Conservation (phyloP, 1,140 invertebrate genomes). For the Pseudachorutes palmiensis region DNA sequence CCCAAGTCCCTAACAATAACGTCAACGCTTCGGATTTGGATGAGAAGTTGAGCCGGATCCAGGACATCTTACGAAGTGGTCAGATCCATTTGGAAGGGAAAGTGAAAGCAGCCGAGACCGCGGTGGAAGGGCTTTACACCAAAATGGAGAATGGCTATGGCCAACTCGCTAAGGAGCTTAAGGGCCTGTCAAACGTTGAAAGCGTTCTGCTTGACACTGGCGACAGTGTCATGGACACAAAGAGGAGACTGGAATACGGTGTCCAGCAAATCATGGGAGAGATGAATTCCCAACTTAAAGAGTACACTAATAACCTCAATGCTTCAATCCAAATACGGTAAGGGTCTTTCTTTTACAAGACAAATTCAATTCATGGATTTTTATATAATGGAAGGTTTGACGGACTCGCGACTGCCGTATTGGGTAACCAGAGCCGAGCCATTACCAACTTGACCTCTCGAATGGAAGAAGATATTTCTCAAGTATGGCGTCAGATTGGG, state of each 20-base stretch:
- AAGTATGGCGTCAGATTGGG: conserved; percentile 76
- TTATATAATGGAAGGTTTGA: conserved; percentile 40
- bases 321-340: conserved; percentile 54
- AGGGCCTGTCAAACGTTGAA: conserved; percentile 61
- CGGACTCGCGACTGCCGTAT: conserved; percentile 46
- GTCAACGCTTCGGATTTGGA: conserved; percentile 22
- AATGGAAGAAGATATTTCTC: conserved; percentile 68
- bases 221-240: conserved; percentile 73
- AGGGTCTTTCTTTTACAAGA: background rate
- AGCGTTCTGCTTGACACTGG: conserved; percentile 71
- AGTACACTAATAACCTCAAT: conserved; percentile 58
- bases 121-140: conserved; percentile 49
- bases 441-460: conserved; percentile 64
- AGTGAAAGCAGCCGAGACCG: conserved; percentile 48
- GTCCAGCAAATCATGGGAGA: conserved; percentile 76
- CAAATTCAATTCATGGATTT: background rate
- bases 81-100: conserved; percentile 32
- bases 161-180: conserved; percentile 49
- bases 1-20: background rate
- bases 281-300: conserved; percentile 59
- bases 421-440: conserved; percentile 63
- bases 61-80: conserved; percentile 29
- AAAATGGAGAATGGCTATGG: conserved; percentile 52
- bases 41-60: conserved; percentile 20
- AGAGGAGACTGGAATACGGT: conserved; percentile 72